Evolutionary conservation across 2,113 vertebrate genomes (phyloP), one percentile per base, ranked within the genome.

Genomic region (Xiphorhynchus elegans): DNA sequence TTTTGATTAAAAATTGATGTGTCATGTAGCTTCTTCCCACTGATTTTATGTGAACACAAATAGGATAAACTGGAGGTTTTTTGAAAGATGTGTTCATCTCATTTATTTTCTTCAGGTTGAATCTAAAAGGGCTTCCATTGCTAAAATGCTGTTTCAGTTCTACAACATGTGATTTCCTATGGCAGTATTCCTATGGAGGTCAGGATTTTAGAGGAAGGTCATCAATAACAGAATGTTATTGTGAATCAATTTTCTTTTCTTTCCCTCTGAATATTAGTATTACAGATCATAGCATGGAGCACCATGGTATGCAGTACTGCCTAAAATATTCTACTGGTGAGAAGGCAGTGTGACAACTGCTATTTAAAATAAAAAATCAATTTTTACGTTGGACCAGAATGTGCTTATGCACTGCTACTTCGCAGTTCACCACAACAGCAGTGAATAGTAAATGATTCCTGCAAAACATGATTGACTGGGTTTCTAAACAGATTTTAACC

Each of bases 1-100:
- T 96, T 93, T 87, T 91, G 5, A 91, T 95, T 95, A 93, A 95
- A 94, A 96, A 82, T 86, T 84, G 42, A 95, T 93, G 67, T 87
- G 58, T 91, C 82, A 29, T 70, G 73, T 86, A 90, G 55, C 66
- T 84, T 50, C 58, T 94, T 90, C 86, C 80, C 47, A 89, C 89
- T 84, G 86, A 73, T 74, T 94, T 90, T 92, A 84, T 75, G 58
- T 46, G 84, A 95, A 84, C 53, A 89, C n/a, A 90, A 89, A 90
- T 53, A 42, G 28, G 29, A 75, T 63, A 78, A 80, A 58, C 37
- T 70, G 28, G 18, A 81, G 37, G 5, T 60, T 84, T 94, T 82
- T 90, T 4, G 0, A 58, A 94, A 75, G 33, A 55, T 63, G 2
- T 46, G 40, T 47, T 93, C 60, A 44, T 60, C 26, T 78, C 35